Base-by-base conservation (phyloP, 2,888 invertebrate genomes). In the Macrosoma leucophasiata region DNA sequence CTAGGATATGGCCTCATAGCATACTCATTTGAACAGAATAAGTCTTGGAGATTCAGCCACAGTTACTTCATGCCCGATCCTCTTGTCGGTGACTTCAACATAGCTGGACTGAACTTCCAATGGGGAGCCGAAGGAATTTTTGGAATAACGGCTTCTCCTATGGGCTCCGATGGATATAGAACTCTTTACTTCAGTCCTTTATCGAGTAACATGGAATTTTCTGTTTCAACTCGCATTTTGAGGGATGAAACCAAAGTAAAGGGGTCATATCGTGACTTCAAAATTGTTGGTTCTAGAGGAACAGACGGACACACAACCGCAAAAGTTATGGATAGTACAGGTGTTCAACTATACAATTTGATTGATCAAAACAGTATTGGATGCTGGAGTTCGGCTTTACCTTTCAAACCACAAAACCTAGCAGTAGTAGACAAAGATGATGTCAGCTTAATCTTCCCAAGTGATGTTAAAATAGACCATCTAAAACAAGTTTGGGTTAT, bases 101-200 rank as follows among this genome's bases (percentile, higher is more conserved):
- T 93, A 40, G 92, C 89, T 3, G 93, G 93, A 0, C 71, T 94
- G 7, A 93, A 93, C 64, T 94, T 93, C 86, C 93, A 94, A 65
- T 95, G 94, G 94, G 89, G 88, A 13, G 89, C 89, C 46, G 94
- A 93, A 71, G 93, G 92, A 8, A 90, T 93, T 40, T 94, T 94
- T 48, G 94, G 94, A 1, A 89, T 93, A 68, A 87, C 91, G 0
- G 64, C 93, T 2, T 90, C 92, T 0, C 90, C 93, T 0, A 60
- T 86, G 3, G 87, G 89, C 9, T 53, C 75, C 6, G 90, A 91
- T 54, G 92, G 93, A 10, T 91, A 75, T 57, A 87, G 91, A 50
- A 90, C 88, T 0, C 76, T 94, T 22, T 92, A 89, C 70, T 94
- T 94, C 75, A 91, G 91, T 57, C 92, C 94, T 0, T 66, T 95